A percentile compares a stretch with the other conserved stretches of the same genome.
Conservation (phyloP, 2,888 invertebrate species). For the Macrosiphum euphorbiae region DNA sequence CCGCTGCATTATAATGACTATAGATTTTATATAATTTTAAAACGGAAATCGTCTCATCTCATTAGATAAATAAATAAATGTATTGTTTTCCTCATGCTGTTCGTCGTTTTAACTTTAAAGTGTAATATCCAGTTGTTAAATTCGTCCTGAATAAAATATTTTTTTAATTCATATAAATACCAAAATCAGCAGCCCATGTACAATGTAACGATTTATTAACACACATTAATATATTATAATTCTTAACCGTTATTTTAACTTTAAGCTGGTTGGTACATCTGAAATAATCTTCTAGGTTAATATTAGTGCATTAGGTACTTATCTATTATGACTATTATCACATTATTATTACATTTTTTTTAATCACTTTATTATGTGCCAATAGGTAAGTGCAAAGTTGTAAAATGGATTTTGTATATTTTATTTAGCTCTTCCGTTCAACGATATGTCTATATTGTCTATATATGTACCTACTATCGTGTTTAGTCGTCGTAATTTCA, state of each 20-base stretch:
- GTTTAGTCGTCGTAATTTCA: not conserved
- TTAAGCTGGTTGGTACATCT: not conserved
- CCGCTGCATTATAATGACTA: not conserved
- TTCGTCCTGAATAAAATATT: not conserved
- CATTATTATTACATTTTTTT: not conserved
- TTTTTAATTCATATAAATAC: not conserved
- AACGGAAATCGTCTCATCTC: not conserved
- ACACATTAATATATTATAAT: not conserved
- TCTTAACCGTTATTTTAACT: not conserved
- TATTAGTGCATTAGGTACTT: not conserved
- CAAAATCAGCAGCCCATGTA: not conserved
- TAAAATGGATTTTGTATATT: not conserved
- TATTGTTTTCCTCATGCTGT: not conserved
- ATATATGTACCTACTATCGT: not conserved
- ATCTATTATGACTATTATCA: not conserved
- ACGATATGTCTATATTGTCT: not conserved
- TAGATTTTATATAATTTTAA: not conserved
- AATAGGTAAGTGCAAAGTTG: not conserved
- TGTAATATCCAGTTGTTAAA: not conserved
- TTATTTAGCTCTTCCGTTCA: not conserved
- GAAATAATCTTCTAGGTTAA: not conserved
- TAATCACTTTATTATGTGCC: not conserved
- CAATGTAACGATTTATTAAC: not conserved
- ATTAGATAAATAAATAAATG: not conserved
- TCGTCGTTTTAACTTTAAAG: not conserved